Base-by-base conservation (phyloP, 2,113 vertebrate genomes). In the Peromyscus polionotus region DNA sequence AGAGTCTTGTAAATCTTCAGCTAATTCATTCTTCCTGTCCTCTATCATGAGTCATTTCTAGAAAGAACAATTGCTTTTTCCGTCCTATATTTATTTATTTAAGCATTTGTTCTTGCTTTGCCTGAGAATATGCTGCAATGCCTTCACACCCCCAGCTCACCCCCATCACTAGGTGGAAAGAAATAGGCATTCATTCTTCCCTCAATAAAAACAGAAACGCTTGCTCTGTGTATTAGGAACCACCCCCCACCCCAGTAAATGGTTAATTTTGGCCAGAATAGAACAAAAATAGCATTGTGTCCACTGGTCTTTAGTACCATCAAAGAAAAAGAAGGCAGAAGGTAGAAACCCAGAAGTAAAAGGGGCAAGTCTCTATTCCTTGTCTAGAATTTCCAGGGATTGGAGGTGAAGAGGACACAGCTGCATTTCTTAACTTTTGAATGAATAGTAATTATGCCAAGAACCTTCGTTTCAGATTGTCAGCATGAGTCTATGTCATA, bases 371-470 rank as follows among this genome's bases (percentile, higher is more conserved):
- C 92, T 92, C 61, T 2, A 77, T 91, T 93, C 61, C 54, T 1
- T 36, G 3, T 36, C 89, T 42, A 33, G 33, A 96, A 67, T 91
- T 26, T 67, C 59, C 61, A 90, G 61, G 97, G 97, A 90, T 3
- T 91, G 75, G 96, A 98, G 98, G 96, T 97, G 90, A 59, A 97
- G 48, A 93, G 42, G 97, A 88, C 87, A 0, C 48, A 95, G 72
- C 51, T 98, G 88, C 97, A 70, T 95, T 97, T 88, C 90, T 95
- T 96, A 97, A 90, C 73, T 95, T 89, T 91, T 95, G 80, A 96
- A 88, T 93, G 95, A 94, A 98, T 97, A 97, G 42, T 68, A 97
- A 93, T 98, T 98, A 97, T 93, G 24, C 54, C 96, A 96, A 95
- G 91, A 97, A 28, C 70, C 95, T 90, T 97, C 97, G 80, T 90